Evolutionary conservation across 2,888 invertebrate species (phyloP).

Genomic region (Plebejus argus): DNA sequence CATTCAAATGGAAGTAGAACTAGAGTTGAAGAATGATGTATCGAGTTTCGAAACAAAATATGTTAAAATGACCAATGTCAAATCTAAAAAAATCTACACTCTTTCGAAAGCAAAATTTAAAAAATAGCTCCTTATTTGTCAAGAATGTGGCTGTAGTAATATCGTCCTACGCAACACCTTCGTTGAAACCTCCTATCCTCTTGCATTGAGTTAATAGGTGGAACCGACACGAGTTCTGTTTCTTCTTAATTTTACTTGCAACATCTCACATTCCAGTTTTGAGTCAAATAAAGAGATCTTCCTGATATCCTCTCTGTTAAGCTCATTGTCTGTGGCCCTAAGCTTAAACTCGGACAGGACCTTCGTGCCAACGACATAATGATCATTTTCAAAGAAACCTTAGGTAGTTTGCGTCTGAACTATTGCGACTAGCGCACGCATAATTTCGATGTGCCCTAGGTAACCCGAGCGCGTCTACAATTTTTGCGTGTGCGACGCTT

Average conservation of each 20-base stretch:
- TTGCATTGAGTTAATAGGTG: too few species aligned
- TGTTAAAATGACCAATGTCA: too few species aligned
- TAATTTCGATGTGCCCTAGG: background rate
- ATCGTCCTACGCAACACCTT: too few species aligned
- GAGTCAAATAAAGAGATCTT: background rate
- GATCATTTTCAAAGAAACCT: background rate
- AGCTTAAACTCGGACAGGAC: background rate
- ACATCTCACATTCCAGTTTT: background rate
- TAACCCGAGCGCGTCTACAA: constrained; percentile 5
- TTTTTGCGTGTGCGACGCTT: background rate
- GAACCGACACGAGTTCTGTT: too few species aligned
- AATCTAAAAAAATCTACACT: too few species aligned
- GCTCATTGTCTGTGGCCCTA: background rate
- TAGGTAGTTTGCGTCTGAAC: background rate
- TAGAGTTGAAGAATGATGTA: background rate
- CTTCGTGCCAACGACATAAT: background rate
- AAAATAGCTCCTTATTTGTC: too few species aligned
- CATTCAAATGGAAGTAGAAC: background rate
- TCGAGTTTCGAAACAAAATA: too few species aligned
- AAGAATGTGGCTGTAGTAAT: too few species aligned
- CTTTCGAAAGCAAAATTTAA: too few species aligned
- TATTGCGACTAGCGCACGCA: background rate
- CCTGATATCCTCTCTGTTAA: too few species aligned
- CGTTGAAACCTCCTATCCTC: too few species aligned
- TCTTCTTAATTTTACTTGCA: too few species aligned